phyloP scores from a whole-genome alignment of 2,113 vertebrate species.

The Chrysemys picta region DNA sequence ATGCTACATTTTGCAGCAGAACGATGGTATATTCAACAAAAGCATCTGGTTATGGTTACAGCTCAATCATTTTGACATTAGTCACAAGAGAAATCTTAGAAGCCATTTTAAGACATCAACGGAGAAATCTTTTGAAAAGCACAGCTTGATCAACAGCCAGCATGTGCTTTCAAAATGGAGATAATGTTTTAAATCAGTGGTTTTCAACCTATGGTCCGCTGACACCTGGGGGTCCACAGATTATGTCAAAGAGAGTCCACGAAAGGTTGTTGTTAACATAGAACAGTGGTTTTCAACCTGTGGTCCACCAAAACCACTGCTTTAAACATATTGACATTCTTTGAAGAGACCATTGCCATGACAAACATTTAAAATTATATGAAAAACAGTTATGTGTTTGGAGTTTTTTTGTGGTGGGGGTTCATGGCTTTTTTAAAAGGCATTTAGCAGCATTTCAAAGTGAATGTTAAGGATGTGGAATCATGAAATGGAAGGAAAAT shows the following conservation, averaged over 20 bases:
- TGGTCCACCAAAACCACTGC: neutral
- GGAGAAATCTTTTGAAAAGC: neutral
- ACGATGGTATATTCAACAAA: neutral
- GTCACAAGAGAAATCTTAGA: neutral
- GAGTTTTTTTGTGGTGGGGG: too few species aligned
- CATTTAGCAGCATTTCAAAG: neutral
- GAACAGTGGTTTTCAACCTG: neutral
- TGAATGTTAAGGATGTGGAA: neutral
- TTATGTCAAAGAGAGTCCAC: neutral
- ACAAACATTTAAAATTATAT: neutral
- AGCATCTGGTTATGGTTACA: neutral
- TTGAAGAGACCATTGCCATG: neutral
- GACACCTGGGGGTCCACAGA: neutral
- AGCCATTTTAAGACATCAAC: conserved; percentile 8
- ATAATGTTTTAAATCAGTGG: neutral
- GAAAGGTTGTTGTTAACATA: neutral
- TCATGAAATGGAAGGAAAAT: neutral
- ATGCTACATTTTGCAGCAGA: neutral
- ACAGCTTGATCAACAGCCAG: conserved; percentile 18
- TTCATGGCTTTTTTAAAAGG: neutral
- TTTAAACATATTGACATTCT: neutral
- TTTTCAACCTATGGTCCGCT: neutral
- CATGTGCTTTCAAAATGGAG: neutral
- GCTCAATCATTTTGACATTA: neutral
- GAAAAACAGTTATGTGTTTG: neutral